These are phyloP conservation scores for Haemorhous mexicanus DNA, from an alignment of 2,113 vertebrate genomes.

Conservation along the genomic window DNA sequence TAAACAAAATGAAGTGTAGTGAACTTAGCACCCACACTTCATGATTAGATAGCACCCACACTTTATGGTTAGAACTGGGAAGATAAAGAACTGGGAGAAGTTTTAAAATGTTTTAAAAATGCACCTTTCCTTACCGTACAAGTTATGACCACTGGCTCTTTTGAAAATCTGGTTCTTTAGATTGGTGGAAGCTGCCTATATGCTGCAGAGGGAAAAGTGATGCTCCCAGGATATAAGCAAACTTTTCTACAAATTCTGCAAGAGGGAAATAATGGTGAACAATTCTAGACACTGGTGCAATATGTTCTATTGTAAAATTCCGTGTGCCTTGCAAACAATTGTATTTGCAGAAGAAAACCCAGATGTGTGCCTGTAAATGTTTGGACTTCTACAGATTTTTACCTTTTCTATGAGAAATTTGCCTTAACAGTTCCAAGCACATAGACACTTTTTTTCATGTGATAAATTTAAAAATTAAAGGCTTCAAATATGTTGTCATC, in stretches of 20 bases:
- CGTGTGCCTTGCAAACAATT: background rate
- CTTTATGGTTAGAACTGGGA: background rate
- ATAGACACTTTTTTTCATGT: background rate
- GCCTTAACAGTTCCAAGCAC: background rate
- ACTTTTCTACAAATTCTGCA: background rate
- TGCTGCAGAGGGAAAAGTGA: background rate
- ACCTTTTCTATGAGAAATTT: background rate
- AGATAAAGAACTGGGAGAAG: background rate
- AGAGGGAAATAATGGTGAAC: background rate
- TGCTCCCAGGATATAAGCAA: background rate
- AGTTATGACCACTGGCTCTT: background rate
- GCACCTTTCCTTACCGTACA: background rate
- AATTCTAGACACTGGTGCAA: background rate
- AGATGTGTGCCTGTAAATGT: background rate
- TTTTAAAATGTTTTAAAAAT: background rate
- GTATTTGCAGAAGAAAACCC: background rate
- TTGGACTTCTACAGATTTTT: background rate
- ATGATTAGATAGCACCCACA: background rate
- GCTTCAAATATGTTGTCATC: background rate
- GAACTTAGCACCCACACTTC: background rate
- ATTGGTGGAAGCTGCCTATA: background rate
- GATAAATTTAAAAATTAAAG: background rate
- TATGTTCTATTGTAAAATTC: background rate
- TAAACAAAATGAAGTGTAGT: background rate
- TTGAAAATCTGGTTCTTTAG: background rate